Evolutionary conservation across 2,888 invertebrate genomes (phyloP).

Genomic region (Melanotus villosus): DNA sequence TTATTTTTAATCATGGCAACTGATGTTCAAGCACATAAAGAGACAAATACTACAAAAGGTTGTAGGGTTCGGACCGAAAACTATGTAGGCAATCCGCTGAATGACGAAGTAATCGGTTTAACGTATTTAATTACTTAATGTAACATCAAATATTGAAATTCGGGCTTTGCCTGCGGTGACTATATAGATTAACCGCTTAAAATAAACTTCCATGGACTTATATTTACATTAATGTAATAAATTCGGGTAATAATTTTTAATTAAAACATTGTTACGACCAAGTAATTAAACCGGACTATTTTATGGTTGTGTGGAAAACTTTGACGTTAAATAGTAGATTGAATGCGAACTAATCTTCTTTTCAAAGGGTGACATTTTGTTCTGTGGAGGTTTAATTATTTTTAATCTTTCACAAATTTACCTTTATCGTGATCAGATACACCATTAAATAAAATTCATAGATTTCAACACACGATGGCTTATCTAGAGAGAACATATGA

Average conservation of each 20-base stretch:
- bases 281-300: not conserved
- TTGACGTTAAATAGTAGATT: too few relatives aligned
- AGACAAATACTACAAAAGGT: too few relatives aligned
- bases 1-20: too few relatives aligned
- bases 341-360: too few relatives aligned
- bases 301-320: too few relatives aligned
- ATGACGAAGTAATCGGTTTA: constrained; percentile 36
- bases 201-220: not conserved
- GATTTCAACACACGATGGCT: constrained; percentile 6
- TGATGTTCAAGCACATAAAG: too few relatives aligned
- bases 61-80: too few relatives aligned
- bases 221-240: not conserved
- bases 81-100: too few relatives aligned
- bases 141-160: constrained; percentile 46
- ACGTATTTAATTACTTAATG: constrained; percentile 48
- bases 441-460: constrained; percentile 21
- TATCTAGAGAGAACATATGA: constrained; percentile 14
- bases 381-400: constrained; percentile 6
- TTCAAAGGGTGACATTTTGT: not conserved
- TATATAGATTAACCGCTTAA: not conserved
- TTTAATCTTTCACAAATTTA: not conserved
- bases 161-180: not conserved
- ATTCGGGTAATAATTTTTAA: not conserved
- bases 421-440: not conserved
- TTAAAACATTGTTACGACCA: not conserved